Evolutionary conservation across 2,888 invertebrate species (phyloP), one percentile per base, ranked within the genome.

Genomic region (Polyommatus iphigenia): DNA sequence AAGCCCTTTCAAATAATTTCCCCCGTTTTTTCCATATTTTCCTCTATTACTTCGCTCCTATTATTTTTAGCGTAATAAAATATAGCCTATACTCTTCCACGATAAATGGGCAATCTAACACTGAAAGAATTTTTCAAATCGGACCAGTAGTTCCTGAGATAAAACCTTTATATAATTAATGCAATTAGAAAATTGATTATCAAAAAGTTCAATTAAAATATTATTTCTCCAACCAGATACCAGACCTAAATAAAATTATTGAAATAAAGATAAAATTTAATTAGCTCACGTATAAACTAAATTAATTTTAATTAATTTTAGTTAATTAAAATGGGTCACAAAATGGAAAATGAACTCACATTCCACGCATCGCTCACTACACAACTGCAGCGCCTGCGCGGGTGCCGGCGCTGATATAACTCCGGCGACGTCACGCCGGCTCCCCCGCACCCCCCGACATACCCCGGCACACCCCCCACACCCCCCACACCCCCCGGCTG

Each of bases 331-430:
- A 32, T 67, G 13, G 20, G 24, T 24, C 62, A 62, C 24, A 13
- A 67, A 29, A 29, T 67, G 20, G 10, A 62, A 67, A 29, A 67
- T 15, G 15, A 67, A 67, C 67, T 67, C 67, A 67, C 67, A 67
- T 67, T 29, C 29, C 67, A 67, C 67, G 67, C 67, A 67, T 67
- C 67, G 67, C 67, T 32, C 29, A 67, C 29, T 67, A 67, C 67
- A 67, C 67, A 67, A 67, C 67, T 67, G 67, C 67, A 67, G 29
- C 15, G 15, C 29, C 67, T 15, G 29, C 29, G 67, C 18, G 67
- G 67, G 29, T 18, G 67, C 67, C 29, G 32, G 29, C 67, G 67
- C 67, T 67, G 29, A 67, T 67, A 67, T 67, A 67, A 15, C 29
- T 67, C 67, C 67, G 67, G 29, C 15, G 67, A 67, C 67, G 67